Evolutionary conservation across 2,888 invertebrate species (phyloP).

Genomic region (Eupithecia tripunctaria): DNA sequence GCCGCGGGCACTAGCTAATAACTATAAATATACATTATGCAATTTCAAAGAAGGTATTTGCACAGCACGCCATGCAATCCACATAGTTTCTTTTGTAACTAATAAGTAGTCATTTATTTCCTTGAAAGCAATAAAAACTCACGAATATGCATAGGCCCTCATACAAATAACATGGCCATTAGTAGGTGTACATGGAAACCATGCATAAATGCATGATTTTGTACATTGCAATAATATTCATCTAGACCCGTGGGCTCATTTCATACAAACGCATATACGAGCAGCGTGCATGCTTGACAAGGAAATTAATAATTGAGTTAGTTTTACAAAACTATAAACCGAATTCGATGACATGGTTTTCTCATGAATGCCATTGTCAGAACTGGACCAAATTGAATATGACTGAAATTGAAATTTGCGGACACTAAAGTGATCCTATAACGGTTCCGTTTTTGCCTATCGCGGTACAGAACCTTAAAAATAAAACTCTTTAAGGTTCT

Average conservation of each 20-base stretch:
- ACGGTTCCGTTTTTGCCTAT: too few species aligned
- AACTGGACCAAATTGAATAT: too few species aligned
- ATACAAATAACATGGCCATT: conserved; percentile 33
- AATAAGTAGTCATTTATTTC: background rate
- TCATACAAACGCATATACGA: conserved; percentile 2
- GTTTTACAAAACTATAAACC: too few species aligned
- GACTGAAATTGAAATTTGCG: too few species aligned
- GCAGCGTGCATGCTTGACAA: background rate
- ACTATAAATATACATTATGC: too few species aligned
- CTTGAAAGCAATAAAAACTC: conserved; percentile 7
- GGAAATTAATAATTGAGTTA: background rate
- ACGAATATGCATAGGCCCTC: conserved; percentile 19
- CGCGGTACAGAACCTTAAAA: too few species aligned
- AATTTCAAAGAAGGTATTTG: background rate
- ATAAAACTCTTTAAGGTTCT: too few species aligned
- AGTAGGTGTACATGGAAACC: conserved; percentile 30
- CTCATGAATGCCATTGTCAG: too few species aligned
- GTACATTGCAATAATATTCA: conserved; percentile 48
- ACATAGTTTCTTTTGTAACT: background rate
- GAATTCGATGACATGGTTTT: too few species aligned
- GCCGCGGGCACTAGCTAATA: too few species aligned
- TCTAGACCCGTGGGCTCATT: background rate
- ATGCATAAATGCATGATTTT: conserved; percentile 48
- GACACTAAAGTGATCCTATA: too few species aligned
- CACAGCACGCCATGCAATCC: background rate